These are phyloP conservation scores for Pyrgus malvae DNA, from an alignment of 2,888 invertebrate genomes.

Conservation along the genomic window DNA sequence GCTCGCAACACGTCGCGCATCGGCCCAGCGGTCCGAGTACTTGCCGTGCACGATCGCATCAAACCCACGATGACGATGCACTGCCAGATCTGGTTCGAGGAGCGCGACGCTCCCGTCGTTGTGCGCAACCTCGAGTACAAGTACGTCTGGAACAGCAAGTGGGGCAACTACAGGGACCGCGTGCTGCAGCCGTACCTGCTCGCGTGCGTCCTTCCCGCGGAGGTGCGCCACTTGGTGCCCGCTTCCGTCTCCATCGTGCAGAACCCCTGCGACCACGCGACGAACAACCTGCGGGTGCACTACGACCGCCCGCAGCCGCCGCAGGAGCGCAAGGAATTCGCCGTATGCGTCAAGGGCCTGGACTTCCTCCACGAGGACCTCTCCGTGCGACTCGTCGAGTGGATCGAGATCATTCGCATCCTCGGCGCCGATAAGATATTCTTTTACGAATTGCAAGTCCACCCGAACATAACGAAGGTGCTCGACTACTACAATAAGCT, in stretches of 20 bases:
- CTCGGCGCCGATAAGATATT: constrained; percentile 96
- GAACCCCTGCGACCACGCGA: constrained; percentile 91
- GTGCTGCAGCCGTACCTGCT: constrained; percentile 95
- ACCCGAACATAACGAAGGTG: constrained; percentile 94
- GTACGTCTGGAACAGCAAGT: constrained; percentile 96
- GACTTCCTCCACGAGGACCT: constrained; percentile 96
- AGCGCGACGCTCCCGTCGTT: constrained; percentile 89
- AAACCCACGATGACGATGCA: constrained; percentile 91
- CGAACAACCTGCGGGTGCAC: constrained; percentile 91
- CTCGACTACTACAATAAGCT: constrained; percentile 84
- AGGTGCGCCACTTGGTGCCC: constrained; percentile 87
- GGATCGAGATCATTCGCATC: constrained; percentile 93
- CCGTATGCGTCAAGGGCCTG: constrained; percentile 96
- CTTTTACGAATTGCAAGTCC: constrained; percentile 95
- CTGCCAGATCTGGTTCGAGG: constrained; percentile 95
- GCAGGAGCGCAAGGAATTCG: constrained; percentile 88
- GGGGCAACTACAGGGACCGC: constrained; percentile 96
- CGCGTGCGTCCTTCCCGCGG: constrained; percentile 92
- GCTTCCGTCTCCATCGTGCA: constrained; percentile 93
- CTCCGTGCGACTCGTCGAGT: constrained; percentile 94
- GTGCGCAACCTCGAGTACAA: constrained; percentile 94
- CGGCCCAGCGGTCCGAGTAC: constrained; percentile 91
- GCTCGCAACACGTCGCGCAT: constrained; percentile 88
- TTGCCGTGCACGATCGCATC: constrained; percentile 94
- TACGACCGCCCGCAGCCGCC: constrained; percentile 85